A percentile compares a stretch with the other conserved stretches of the same genome.
phyloP scores from a whole-genome alignment of 2,888 invertebrate species.

The Agrilus cyanescens region DNA sequence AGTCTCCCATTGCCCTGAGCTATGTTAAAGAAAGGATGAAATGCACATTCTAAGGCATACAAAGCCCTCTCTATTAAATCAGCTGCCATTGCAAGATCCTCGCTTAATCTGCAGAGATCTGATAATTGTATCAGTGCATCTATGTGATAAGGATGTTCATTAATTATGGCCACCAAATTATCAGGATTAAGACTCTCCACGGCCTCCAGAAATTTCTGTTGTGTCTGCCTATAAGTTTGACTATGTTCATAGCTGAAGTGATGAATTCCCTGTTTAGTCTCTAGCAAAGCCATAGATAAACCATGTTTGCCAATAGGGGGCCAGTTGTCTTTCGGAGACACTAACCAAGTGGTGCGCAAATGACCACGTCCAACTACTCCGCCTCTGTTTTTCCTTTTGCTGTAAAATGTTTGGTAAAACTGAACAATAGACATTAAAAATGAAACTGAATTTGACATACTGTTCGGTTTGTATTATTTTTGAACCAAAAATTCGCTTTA shows the following conservation, averaged over 20 bases:
- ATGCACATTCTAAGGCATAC: conserved; percentile 62
- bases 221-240: conserved; percentile 58
- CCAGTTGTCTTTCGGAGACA: conserved; percentile 61
- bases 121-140: conserved; percentile 70
- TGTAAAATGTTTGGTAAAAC: conserved; percentile 18
- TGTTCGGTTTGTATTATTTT: conserved; percentile 59
- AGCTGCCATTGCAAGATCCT: conserved; percentile 67
- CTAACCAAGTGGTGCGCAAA: conserved; percentile 53
- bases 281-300: conserved; percentile 57
- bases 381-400: conserved; percentile 46
- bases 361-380: conserved; percentile 38
- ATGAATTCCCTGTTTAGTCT: conserved; percentile 40
- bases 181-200: conserved; percentile 70
- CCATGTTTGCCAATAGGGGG: conserved; percentile 57
- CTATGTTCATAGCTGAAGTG: conserved; percentile 69
- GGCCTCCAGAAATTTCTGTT: conserved; percentile 62
- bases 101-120: conserved; percentile 66
- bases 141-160: conserved; percentile 66
- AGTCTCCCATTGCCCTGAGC: conserved; percentile 61
- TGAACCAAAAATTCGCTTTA: conserved; percentile 70
- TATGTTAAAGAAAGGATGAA: conserved; percentile 70
- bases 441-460: no score
- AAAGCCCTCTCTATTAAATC: conserved; percentile 70
- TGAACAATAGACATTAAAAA: not conserved
- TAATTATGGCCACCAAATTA: conserved; percentile 62